Conservation (phyloP, 2,888 invertebrate species). For the Microctonus brassicae region DNA sequence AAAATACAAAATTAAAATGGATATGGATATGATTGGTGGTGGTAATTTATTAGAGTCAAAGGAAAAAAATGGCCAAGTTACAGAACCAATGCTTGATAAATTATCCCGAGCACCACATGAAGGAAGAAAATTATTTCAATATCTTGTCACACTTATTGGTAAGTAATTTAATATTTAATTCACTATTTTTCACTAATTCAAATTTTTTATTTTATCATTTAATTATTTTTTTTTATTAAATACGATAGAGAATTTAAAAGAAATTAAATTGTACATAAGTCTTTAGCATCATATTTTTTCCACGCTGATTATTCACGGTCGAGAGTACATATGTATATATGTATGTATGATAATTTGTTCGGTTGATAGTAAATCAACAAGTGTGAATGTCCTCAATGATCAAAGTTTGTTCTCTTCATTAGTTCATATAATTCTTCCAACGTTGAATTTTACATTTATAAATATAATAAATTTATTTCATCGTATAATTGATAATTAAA, state of each 20-base stretch:
- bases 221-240: background rate
- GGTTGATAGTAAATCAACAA: background rate
- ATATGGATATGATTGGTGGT: slow-evolving; percentile 36
- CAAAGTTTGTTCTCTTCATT: background rate
- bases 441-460: no score
- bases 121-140: slow-evolving; percentile 58
- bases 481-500: no score
- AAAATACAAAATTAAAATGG: slow-evolving; percentile 17
- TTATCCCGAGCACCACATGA: slow-evolving; percentile 30
- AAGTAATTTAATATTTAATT: slow-evolving; percentile 43
- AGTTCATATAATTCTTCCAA: background rate
- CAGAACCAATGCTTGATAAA: slow-evolving; percentile 39
- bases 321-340: background rate
- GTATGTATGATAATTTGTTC: background rate
- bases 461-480: no score
- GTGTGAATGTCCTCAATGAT: slow-evolving; percentile 1
- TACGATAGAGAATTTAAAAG: background rate
- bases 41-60: slow-evolving; percentile 20
- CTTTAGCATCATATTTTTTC: background rate
- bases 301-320: background rate
- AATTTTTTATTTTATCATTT: no score
- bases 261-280: background rate
- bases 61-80: slow-evolving; percentile 38
- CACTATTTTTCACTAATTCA: background rate
- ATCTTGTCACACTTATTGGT: slow-evolving; percentile 58